Evolutionary conservation across 2,797 vertebrate species (phyloP), one percentile per base, ranked within the genome.

Genomic region (Babyrousa celebensis): DNA sequence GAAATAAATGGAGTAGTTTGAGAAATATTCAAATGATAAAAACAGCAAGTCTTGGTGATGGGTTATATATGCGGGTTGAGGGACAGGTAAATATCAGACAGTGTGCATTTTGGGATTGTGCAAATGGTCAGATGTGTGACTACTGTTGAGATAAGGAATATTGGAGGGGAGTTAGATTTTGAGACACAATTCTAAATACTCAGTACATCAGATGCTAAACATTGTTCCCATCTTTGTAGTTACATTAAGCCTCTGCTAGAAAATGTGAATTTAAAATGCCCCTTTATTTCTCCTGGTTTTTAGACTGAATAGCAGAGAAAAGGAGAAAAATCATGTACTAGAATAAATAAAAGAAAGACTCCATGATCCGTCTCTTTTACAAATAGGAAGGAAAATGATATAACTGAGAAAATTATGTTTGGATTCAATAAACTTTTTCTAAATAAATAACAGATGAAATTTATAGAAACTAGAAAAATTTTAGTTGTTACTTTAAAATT

Each of bases 401-500:
- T 6, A n/a, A 93, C 25, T 48, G 9, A 65, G 32, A 65, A 67
- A 65, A 32, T 60, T 70, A 36, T 89, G 79, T 43, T 82, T 89
- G 36, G 9, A 79, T 3, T 85, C 18, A 80, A 74, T 1, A 60
- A 70, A 65, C 16, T 40, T 8, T 67, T 90, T 85, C 86, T 40
- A 70, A 27, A 58, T 62, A 82, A 74, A 71, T 80, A 70, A 58
- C 23, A 27, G 11, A 43, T 75, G 16, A 63, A 80, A n/a, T 75
- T 68, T 70, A 6, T 25, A 25, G 80, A 62, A 43, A 58, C 36
- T 32, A 21, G 8, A 87, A 95, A 25, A 48, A 21, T 54, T 58
- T 43, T 12, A 85, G 72, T 80, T 67, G 3, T 52, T 96, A 75
- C 36, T 80, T 71, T 80, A 32, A 85, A 88, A 91, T 36, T 67